Evolutionary conservation across 2,888 invertebrate species (phyloP), one percentile per base, ranked within the genome.

Genomic region (Dendrolimus houi): DNA sequence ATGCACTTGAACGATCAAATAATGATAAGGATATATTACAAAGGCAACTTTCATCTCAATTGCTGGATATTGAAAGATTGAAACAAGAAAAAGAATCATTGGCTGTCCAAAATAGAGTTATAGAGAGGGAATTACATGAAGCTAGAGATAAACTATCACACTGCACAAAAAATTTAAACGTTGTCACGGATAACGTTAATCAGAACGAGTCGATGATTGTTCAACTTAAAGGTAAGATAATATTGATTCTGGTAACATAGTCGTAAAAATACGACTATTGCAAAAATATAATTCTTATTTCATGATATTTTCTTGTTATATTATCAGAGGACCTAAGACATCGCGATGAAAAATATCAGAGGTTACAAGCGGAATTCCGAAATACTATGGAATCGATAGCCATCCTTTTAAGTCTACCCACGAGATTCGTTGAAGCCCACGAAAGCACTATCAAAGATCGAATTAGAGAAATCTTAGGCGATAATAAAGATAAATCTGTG

Each of bases 381-480:
- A 94, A 94, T 71, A 91, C 93, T 0, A 85, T 95, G 77, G 95
- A 95, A 74, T 94, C 95, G 0, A 78, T 95, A 58, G 94, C 95
- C 8, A 93, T 95, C 58, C 88, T 94, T 52, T 79, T 95, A 40
- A 94, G 95, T 74, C 92, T 95, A 8, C 94, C 96, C 1, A 92
- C 93, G 41, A 84, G 94, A 63, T 95, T 94, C 76, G 94, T 95
- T 6, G 96, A 96, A 71, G 94, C 96, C 0, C 93, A 95, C 59
- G 96, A 96, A 77, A 93, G 92, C 56, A 91, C 95, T 47, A 95
- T 97, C 61, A 96, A 96, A 77, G 96, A 96, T 62, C 92, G 95
- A 63, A 93, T 96, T 57, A 91, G 95, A 14, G 96, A 96, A 79
- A 92, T 96, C 54, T 83, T 96, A 41, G 93, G 92, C 59, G 96